Percentiles rank a stretch among this genome's conserved stretches.
These are phyloP conservation scores for Balaeniceps rex DNA, from an alignment of 2,113 vertebrate genomes.

Conservation along the genomic window DNA sequence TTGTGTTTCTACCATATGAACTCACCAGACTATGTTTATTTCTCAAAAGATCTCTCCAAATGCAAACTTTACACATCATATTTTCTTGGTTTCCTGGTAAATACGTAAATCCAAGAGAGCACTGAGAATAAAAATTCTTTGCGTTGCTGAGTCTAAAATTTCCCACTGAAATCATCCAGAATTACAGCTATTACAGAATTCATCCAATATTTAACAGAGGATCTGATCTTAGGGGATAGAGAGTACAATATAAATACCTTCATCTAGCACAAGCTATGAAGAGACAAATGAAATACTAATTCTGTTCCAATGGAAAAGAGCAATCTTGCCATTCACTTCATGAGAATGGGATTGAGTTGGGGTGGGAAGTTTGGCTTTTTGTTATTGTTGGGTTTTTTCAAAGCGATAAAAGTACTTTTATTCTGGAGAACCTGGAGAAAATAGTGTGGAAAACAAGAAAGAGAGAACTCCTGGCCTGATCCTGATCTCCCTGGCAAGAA, in stretches of 20 bases:
- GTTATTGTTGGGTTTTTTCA: neutral
- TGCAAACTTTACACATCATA: neutral
- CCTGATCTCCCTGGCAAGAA: neutral
- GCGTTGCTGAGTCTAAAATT: neutral
- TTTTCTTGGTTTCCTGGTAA: neutral
- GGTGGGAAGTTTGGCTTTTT: neutral
- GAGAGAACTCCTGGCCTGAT: neutral
- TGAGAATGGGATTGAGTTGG: neutral
- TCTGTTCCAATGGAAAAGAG: neutral
- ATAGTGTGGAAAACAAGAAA: neutral
- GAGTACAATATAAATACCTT: neutral
- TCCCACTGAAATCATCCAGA: neutral
- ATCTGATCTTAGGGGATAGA: neutral
- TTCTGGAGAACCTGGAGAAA: neutral
- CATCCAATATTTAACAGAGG: neutral
- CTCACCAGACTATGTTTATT: neutral
- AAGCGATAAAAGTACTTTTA: neutral
- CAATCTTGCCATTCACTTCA: neutral
- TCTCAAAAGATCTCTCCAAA: neutral
- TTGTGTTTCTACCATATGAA: neutral
- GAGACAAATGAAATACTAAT: neutral
- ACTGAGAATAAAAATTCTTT: neutral
- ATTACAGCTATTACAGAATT: neutral
- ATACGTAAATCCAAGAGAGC: neutral
- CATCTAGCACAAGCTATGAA: neutral